phyloP scores from a whole-genome alignment of 1,140 invertebrate species.

The Anastatus disparis region DNA sequence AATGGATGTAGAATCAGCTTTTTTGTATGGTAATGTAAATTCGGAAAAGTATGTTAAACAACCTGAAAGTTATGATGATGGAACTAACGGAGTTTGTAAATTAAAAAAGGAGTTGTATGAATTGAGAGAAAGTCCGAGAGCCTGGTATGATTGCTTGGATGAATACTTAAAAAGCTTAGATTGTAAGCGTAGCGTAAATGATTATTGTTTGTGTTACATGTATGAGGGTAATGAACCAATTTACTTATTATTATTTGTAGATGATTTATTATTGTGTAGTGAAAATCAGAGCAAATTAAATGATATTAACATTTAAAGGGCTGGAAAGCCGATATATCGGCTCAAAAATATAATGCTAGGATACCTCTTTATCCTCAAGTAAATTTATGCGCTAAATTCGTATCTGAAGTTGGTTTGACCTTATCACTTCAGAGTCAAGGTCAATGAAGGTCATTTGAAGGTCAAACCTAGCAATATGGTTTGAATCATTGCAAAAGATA shows the following conservation, averaged over 20 bases:
- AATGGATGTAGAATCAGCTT: not conserved
- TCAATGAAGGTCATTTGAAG: too few relatives aligned
- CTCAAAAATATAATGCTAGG: too few relatives aligned
- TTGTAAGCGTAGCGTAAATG: slow-evolving; percentile 30
- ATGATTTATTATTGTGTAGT: slow-evolving; percentile 28
- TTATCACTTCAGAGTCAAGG: too few relatives aligned
- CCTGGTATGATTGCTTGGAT: slow-evolving; percentile 49
- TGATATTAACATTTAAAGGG: too few relatives aligned
- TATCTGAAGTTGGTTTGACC: too few relatives aligned
- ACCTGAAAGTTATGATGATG: slow-evolving; percentile 50
- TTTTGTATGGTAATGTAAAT: not conserved
- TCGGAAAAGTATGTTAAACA: slow-evolving; percentile 47
- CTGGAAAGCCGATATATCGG: too few relatives aligned
- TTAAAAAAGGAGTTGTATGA: slow-evolving; percentile 53
- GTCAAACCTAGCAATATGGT: too few relatives aligned
- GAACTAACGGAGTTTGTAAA: slow-evolving; percentile 44
- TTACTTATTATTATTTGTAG: slow-evolving; percentile 15
- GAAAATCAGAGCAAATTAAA: slow-evolving; percentile 16
- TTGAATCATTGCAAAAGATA: too few relatives aligned
- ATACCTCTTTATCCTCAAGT: too few relatives aligned
- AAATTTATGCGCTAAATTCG: too few relatives aligned
- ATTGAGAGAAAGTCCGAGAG: slow-evolving; percentile 46
- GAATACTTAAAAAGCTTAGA: slow-evolving; percentile 26
- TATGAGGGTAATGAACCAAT: not conserved
- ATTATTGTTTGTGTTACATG: slow-evolving; percentile 38